Evolutionary conservation across 1,140 invertebrate species (phyloP).

Genomic region (Laupala kohalensis): DNA sequence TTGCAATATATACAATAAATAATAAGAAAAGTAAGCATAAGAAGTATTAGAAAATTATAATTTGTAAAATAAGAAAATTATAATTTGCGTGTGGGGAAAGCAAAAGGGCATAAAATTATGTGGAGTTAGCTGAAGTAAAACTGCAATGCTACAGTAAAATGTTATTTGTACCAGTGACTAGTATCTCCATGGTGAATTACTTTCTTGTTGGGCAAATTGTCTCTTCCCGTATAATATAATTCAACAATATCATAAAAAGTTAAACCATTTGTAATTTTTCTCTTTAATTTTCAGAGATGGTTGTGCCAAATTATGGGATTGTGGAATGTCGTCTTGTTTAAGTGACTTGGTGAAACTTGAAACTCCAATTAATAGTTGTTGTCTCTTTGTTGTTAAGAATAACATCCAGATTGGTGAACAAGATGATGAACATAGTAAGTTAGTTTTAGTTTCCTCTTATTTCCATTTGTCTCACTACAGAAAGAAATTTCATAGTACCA

Average conservation of each 20-base stretch:
- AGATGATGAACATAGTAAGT: constrained; percentile 21
- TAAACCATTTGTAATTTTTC: not conserved
- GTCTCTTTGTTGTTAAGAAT: constrained; percentile 19
- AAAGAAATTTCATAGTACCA: not conserved
- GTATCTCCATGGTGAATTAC: too few species aligned
- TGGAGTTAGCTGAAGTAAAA: too few species aligned
- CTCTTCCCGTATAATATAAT: not conserved
- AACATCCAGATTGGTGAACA: constrained; percentile 26
- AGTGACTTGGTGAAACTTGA: constrained; percentile 32
- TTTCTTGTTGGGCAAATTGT: not conserved
- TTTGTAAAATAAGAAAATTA: too few species aligned
- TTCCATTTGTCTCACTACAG: not conserved
- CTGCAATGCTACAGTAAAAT: not conserved
- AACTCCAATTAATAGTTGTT: constrained; percentile 35
- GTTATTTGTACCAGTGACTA: not conserved
- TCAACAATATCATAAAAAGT: not conserved
- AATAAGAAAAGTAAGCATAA: too few species aligned
- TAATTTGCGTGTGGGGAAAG: too few species aligned
- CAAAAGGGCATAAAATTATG: too few species aligned
- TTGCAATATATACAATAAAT: too few species aligned
- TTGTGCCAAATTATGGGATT: constrained; percentile 54
- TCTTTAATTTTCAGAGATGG: constrained; percentile 42
- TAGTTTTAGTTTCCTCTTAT: not conserved
- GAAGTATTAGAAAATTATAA: too few species aligned
- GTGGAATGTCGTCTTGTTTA: constrained; percentile 43